A percentile compares a stretch with the other conserved stretches of the same genome.
Conservation (phyloP, 2,888 invertebrate genomes). For the Helobdella robusta region DNA sequence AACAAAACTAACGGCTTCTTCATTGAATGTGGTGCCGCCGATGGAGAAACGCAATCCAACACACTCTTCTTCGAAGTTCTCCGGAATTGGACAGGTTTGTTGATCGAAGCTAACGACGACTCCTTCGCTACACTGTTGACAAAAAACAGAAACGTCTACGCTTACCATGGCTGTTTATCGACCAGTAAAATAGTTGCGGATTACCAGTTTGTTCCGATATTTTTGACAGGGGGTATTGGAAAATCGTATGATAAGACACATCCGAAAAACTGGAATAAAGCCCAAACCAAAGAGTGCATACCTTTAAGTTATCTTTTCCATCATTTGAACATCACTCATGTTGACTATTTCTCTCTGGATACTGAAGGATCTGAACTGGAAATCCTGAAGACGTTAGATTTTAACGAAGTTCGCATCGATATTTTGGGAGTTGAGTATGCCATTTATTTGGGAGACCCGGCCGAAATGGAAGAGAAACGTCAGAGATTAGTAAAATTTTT, state of each 20-base stretch:
- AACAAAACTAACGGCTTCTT: constrained; percentile 25
- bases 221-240: neutral
- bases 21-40: constrained; percentile 27
- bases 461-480: no score
- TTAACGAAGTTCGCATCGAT: constrained; percentile 21
- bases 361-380: constrained; percentile 24
- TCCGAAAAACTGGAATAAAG: no score
- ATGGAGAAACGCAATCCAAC: constrained; percentile 25
- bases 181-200: neutral
- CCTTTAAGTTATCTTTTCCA: constrained; percentile 19
- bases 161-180: constrained; percentile 12
- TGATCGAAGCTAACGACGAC: constrained; percentile 24
- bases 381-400: constrained; percentile 24
- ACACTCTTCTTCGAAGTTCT: constrained; percentile 27
- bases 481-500: no score
- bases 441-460: no score
- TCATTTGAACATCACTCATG: constrained; percentile 12
- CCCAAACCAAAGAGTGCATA: constrained; percentile 15
- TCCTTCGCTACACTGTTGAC: neutral
- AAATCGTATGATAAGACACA: neutral
- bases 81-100: constrained; percentile 25
- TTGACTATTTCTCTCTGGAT: constrained; percentile 27
- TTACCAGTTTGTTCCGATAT: neutral
- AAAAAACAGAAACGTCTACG: constrained; percentile 9
- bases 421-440: constrained; percentile 24